Evolutionary conservation across 2,113 vertebrate species (phyloP).

Genomic region (Sterna hirundo): DNA sequence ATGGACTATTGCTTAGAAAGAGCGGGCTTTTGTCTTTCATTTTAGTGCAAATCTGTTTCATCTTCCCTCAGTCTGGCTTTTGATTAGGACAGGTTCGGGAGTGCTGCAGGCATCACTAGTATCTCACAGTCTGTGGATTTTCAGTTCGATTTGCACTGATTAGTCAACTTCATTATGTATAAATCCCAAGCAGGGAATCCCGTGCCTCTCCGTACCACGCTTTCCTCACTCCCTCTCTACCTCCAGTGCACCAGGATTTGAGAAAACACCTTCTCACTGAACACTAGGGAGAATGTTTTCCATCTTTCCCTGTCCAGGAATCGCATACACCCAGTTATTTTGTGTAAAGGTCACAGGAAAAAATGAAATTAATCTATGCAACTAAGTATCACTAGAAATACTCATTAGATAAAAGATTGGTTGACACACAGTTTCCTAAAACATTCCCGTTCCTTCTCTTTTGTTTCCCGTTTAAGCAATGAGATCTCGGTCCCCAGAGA

Average conservation of each 20-base stretch:
- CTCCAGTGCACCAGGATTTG: neutral
- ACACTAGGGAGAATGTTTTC: neutral
- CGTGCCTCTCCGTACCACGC: neutral
- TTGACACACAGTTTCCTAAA: neutral
- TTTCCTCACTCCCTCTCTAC: neutral
- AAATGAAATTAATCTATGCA: neutral
- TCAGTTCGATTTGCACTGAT: neutral
- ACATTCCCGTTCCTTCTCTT: neutral
- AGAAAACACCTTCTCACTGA: neutral
- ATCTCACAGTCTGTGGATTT: neutral
- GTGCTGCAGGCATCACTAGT: neutral
- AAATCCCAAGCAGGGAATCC: neutral
- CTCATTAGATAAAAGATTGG: neutral
- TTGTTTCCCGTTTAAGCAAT: neutral
- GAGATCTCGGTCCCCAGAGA: neutral
- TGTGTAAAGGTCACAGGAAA: neutral
- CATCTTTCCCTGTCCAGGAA: neutral
- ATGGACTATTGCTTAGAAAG: neutral
- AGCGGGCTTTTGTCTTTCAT: neutral
- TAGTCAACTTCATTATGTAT: neutral
- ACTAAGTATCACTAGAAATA: neutral
- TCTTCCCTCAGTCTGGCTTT: slow-evolving; percentile 3
- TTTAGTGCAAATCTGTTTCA: slow-evolving; percentile 9
- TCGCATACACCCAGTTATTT: neutral
- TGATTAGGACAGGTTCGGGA: neutral